A percentile compares a stretch with the other conserved stretches of the same genome.
These are phyloP conservation scores for Leptopilina drosophilae DNA, from an alignment of 2,888 invertebrate species.

Conservation along the genomic window DNA sequence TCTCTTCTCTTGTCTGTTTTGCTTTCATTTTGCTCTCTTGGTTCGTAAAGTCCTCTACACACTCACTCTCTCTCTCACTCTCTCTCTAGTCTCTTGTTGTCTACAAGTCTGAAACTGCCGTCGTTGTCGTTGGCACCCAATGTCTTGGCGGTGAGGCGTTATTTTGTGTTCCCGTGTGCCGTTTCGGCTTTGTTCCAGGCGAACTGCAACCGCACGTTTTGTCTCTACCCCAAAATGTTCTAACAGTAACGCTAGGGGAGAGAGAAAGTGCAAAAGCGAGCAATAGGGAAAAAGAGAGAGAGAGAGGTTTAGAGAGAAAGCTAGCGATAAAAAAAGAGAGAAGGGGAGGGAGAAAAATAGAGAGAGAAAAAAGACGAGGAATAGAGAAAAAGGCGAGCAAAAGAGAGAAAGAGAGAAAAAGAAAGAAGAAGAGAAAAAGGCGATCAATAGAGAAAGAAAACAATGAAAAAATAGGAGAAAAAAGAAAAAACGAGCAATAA, in stretches of 20 bases:
- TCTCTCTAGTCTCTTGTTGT: not conserved
- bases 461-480: too few relatives aligned
- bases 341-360: too few relatives aligned
- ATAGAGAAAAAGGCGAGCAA: too few relatives aligned
- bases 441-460: too few relatives aligned
- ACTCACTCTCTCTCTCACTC: too few relatives aligned
- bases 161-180: conserved; percentile 31
- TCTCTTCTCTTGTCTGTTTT: not conserved
- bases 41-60: conserved; percentile 3
- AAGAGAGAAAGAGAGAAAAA: too few relatives aligned
- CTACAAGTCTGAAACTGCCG: conserved; percentile 26
- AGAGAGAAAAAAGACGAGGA: not conserved
- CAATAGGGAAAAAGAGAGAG: too few relatives aligned
- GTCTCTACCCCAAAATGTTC: too few relatives aligned
- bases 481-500: not conserved
- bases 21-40: not conserved
- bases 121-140: conserved; percentile 36
- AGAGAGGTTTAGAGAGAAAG: not conserved
- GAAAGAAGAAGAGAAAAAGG: not conserved
- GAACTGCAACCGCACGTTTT: conserved; percentile 25
- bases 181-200: conserved; percentile 33
- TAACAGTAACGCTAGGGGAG: not conserved
- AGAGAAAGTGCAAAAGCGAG: not conserved
- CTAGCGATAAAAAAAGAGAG: not conserved
- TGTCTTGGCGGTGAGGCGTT: conserved; percentile 36